A percentile compares a stretch with the other conserved stretches of the same genome.
These are phyloP conservation scores for Tiaroga cobitis DNA, from an alignment of 2,797 vertebrate genomes.

Conservation along the genomic window DNA sequence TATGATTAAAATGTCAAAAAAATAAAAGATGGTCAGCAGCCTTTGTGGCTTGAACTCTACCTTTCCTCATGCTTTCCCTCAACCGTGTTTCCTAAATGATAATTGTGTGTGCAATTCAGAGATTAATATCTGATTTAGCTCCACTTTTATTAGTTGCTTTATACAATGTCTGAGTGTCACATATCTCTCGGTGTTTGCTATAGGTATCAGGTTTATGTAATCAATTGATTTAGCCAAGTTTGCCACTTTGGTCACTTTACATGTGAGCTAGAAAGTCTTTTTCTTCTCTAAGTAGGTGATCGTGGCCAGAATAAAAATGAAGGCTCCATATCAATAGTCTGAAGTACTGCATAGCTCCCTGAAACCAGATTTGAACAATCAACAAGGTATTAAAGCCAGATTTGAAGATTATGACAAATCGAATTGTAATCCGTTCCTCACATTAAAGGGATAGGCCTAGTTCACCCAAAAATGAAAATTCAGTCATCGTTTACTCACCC, in stretches of 20 bases:
- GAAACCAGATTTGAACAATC: neutral
- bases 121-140: neutral
- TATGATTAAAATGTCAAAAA: conserved; percentile 48
- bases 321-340: neutral
- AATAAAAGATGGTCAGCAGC: conserved; percentile 4
- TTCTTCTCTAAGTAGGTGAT: neutral
- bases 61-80: neutral
- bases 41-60: neutral
- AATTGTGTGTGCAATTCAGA: neutral
- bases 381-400: neutral
- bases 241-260: neutral
- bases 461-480: too few species aligned
- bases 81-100: neutral
- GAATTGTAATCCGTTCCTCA: neutral
- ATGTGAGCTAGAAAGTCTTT: neutral
- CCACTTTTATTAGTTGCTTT: neutral
- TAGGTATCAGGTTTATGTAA: neutral
- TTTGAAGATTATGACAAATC: neutral
- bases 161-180: neutral
- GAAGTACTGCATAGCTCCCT: neutral
- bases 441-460: neutral
- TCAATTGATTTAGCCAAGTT: neutral
- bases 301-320: neutral
- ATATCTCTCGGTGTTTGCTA: neutral
- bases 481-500: too few species aligned